These are phyloP conservation scores for Camponotus fellah DNA, from an alignment of 2,888 invertebrate genomes.

Conservation along the genomic window DNA sequence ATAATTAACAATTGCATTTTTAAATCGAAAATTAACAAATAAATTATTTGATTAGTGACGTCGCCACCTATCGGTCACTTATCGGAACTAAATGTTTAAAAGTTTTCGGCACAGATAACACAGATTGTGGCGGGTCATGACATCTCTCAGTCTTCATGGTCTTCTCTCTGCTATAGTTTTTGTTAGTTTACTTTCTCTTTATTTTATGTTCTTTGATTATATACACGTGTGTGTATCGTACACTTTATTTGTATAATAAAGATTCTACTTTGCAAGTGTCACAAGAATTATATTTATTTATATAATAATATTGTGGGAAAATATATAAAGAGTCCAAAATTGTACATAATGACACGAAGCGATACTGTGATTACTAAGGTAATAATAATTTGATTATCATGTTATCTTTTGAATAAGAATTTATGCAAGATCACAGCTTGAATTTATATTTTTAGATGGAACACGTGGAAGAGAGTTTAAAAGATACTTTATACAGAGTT, in stretches of 20 bases:
- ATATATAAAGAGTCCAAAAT: not conserved
- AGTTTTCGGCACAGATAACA: too few relatives aligned
- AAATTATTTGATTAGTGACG: too few relatives aligned
- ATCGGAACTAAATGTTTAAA: too few relatives aligned
- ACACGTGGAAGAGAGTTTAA: constrained; percentile 78
- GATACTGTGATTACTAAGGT: constrained; percentile 73
- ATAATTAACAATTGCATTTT: too few relatives aligned
- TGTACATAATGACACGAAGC: constrained; percentile 50
- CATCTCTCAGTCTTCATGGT: too few relatives aligned
- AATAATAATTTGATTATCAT: constrained; percentile 27
- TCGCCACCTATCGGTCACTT: too few relatives aligned
- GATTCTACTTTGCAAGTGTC: not conserved
- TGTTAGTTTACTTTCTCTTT: not conserved
- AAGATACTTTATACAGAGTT: constrained; percentile 77
- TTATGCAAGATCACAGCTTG: constrained; percentile 12
- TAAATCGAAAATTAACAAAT: too few relatives aligned
- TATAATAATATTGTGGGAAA: not conserved
- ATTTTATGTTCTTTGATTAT: not conserved
- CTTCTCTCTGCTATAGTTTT: not conserved
- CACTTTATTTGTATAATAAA: not conserved
- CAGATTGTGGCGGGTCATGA: too few relatives aligned
- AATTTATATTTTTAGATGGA: constrained; percentile 76
- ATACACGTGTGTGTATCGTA: not conserved
- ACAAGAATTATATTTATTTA: not conserved
- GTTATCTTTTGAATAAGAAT: not conserved